Evolutionary conservation across 1,140 invertebrate genomes (phyloP), one percentile per base, ranked within the genome.

Genomic region (Anoplolepis gracilipes): DNA sequence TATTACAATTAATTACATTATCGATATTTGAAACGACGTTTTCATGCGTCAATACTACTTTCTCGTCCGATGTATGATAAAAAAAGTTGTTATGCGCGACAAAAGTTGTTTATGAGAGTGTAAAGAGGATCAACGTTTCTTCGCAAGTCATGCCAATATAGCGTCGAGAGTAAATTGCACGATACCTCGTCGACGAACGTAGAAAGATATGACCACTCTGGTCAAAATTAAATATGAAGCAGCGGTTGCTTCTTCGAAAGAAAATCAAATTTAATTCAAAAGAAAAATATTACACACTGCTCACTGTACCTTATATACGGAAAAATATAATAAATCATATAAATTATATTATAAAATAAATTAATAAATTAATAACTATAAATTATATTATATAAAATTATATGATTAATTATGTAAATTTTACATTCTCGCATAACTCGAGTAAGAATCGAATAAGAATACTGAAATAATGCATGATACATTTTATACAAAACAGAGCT

Each of bases 211-310:
- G 42, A 28, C 22, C 64, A 28, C 33, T 55, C 33, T 42, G 30
- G 46, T 39, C n/a, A 69, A 79, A 79, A 55, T 79, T 69, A 79
- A 79, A 79, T 79, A 57, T 55, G 22, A 69, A 69, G 33, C 64
- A 79, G 69, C 62, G 30, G 46, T 79, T 36, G 33, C 22, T 16
- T 16, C n/a, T 55, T 4, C 46, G 16, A 4, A 33, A n/a, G 53
- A 0, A 42, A 39, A 25, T 39, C 13, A 25, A 36, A 22, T 4
- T 36, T 53, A 36, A 65, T 53, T 33, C 19, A 3, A 55, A 53
- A 36, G n/a, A 79, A 30, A 49, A n/a, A 79, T 33, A 69, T 39
- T 49, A 39, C 25, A 7, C 11, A 22, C 22, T 39, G 30, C 33
- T 49, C 13, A n/a, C n/a, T 55, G 11, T 16, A 7, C 7, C 25